Conservation (phyloP, 53 echinoderm and acorn worm genomes). For the Holothuria leucospilota region DNA sequence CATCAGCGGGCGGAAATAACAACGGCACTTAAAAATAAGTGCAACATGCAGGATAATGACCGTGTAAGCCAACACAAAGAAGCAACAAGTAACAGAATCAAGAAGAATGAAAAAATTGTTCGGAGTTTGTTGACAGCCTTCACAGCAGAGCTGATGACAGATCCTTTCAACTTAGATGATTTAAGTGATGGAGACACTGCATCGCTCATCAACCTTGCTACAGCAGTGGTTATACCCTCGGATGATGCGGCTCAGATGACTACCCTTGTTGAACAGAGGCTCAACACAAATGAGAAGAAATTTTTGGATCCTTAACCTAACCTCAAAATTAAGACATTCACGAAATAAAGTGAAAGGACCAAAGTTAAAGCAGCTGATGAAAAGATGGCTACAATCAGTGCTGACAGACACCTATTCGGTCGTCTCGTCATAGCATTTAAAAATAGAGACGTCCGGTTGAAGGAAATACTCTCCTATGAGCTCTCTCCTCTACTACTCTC, state of each 20-base stretch:
- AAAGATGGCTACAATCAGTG: not conserved
- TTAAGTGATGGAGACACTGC: not conserved
- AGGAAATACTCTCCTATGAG: not conserved
- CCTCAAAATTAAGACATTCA: not conserved
- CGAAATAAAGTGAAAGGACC: not conserved
- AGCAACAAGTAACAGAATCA: not conserved
- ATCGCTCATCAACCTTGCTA: conserved; percentile 16
- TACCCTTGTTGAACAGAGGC: not conserved
- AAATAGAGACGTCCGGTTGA: not conserved
- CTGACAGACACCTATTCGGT: conserved; percentile 2
- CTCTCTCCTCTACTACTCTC: too few relatives aligned
- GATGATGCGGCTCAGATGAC: not conserved
- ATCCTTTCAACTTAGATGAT: too few relatives aligned
- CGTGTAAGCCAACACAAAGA: not conserved
- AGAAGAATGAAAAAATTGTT: not conserved
- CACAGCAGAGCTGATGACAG: not conserved
- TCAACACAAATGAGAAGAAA: conserved; percentile 17
- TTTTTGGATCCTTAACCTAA: conserved; percentile 15
- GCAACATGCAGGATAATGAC: too few relatives aligned
- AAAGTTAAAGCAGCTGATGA: not conserved
- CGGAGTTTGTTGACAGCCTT: not conserved
- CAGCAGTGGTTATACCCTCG: not conserved
- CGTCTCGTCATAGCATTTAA: conserved; percentile 8
- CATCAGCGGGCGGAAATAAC: conserved; percentile 26
- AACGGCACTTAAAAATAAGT: not conserved